Base-by-base conservation (phyloP, 2,113 vertebrate species). In the Galbula dea region DNA sequence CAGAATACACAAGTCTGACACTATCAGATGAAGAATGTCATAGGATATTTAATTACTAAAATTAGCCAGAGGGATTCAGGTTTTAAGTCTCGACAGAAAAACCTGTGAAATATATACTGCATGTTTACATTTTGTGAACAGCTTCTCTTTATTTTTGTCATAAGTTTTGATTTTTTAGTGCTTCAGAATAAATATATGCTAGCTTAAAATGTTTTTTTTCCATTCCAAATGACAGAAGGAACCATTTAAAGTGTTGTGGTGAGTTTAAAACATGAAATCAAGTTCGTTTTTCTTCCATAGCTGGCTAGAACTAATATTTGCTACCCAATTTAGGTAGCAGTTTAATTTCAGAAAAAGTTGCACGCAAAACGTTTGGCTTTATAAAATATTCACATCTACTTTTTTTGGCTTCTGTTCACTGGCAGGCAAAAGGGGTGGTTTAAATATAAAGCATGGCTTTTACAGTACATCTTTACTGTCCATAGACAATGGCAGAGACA, bases 221-320 rank as follows among this genome's bases (percentile, higher is more conserved):
- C 55, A 86, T 65, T 92, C 55, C 78, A 77, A 71, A 83, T 91
- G 72, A 93, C 84, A 95, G 93, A 94, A 92, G 68, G 82, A 94
- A 77, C 72, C 89, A 83, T 95, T 96, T 96, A 94, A 96, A 96
- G 12, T 71, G 59, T 74, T 95, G 82, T 67, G 85, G 91, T 88
- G 68, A 93, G n/a, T 15, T 83, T 89, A 89, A 94, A 83, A 63
- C 63, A 88, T 51, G 61, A 96, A 94, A 94, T 94, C 82, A 91
- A 86, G 59, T 87, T 88, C 10, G 0, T 82, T 85, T 96, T 95
- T 77, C 63, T 94, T 91, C 75, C 82, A 86, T 48, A 89, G 85
- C 65, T 89, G 94, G 82, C 72, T 95, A 95, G 87, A 96, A 68
- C 71, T 89, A 92, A 94, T 95, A 95, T 95, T 95, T 94, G 79